Base-by-base conservation (phyloP, 2,797 vertebrate genomes). In the Mormyrops attenuatus region DNA sequence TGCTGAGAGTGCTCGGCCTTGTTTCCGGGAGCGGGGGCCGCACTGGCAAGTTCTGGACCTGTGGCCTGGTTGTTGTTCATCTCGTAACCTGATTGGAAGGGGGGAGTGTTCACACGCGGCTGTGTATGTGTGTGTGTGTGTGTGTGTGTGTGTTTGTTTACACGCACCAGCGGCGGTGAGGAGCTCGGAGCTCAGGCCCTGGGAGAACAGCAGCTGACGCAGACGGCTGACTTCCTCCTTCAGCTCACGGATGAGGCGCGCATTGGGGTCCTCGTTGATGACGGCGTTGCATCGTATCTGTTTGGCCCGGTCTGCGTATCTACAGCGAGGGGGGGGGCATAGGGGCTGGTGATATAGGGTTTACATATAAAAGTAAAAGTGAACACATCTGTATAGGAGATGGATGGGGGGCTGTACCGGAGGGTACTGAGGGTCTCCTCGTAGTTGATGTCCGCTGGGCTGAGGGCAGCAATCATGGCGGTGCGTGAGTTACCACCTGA, bases 341-440 rank as follows among this genome's bases (percentile, higher is more conserved):
- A 82, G 85, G 22, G 9, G 26, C 44, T 11, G 13, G 47, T 11
- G 6, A 50, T 17, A 22, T n/a, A 41, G 52, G 5, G 6, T 41
- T 22, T 17, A 57, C 52, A 63, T 60, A 41, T 82, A 41, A 82
- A 22, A 47, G 15, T 57, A 41, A 87, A 55, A 34, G 34, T 15
- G 7, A 41, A 57, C 52, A 26, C 17, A 63, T 41, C 0, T 17
- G 52, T 26, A 55, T 41, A 20, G 20, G 11, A 8, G 73, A 60
- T 2, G 5, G n/a, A n/a, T 47, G 6, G n/a, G 7, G 52, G 3
- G 47, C 20, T 26, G 3, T 90, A 97, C 97, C 97, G 96, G 91
- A 98, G 96, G 0, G 97, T 98, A 93, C 97, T 98, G 88, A 98
- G 96, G 0, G 97, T 98, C 94, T 98, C 97, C 92, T 98, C 97